Percentiles rank a stretch among this genome's conserved stretches.
Evolutionary conservation across 2,113 vertebrate species (phyloP).

Genomic region (Narcine bancroftii): DNA sequence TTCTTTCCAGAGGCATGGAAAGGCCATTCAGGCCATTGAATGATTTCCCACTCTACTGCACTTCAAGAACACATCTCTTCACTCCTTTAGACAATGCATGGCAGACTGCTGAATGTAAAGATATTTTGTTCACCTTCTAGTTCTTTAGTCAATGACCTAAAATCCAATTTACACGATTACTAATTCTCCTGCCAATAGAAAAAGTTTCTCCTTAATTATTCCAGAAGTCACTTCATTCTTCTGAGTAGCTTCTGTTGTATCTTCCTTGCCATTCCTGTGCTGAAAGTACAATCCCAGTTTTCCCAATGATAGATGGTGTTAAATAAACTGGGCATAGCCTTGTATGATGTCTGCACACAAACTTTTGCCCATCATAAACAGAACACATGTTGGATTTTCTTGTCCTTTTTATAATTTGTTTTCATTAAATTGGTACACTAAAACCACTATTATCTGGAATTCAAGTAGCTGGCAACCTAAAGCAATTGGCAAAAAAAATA

Average conservation of each 20-base stretch:
- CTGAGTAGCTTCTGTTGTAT: neutral
- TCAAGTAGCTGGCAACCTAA: too few relatives aligned
- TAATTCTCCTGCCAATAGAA: too few relatives aligned
- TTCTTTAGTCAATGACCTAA: neutral
- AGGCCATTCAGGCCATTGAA: neutral
- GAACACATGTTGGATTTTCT: neutral
- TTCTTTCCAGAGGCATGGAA: neutral
- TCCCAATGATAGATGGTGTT: neutral
- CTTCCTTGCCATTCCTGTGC: neutral
- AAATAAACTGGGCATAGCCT: neutral
- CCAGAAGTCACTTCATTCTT: neutral
- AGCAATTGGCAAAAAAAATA: too few relatives aligned
- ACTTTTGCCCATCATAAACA: neutral
- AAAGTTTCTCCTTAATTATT: neutral
- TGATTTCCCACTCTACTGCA: neutral
- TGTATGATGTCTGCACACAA: neutral
- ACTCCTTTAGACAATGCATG: neutral
- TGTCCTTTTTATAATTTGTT: neutral
- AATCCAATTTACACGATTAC: neutral
- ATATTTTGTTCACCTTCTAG: too few relatives aligned
- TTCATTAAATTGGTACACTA: neutral
- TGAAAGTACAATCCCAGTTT: neutral
- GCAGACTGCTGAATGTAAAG: neutral
- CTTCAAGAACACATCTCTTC: neutral
- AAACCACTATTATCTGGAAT: too few relatives aligned